Evolutionary conservation across 2,888 invertebrate genomes (phyloP).

Genomic region (Rapana venosa): DNA sequence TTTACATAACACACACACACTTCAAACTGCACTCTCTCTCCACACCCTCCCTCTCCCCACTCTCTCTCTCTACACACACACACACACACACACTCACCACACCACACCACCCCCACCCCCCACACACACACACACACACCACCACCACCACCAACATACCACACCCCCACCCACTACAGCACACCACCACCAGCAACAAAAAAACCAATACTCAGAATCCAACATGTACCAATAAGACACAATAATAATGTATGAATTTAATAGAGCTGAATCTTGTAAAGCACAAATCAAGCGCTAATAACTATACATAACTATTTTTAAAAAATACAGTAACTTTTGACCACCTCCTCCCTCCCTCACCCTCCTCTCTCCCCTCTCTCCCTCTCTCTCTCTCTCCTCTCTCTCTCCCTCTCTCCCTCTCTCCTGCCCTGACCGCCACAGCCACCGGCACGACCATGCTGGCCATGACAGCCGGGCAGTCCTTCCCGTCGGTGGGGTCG

Average conservation of each 20-base stretch:
- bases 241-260: neutral
- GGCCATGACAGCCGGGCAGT: slow-evolving; percentile 64
- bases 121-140: neutral
- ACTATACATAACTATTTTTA: neutral
- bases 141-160: neutral
- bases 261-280: neutral
- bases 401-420: neutral
- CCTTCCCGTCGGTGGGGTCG: slow-evolving; percentile 77
- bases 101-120: no score
- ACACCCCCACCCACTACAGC: neutral
- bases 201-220: no score
- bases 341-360: neutral
- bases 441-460: slow-evolving; percentile 96
- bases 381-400: neutral
- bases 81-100: neutral
- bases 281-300: no score
- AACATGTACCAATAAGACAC: no score
- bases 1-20: neutral
- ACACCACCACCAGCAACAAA: neutral
- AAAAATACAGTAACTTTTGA: no score
- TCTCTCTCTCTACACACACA: neutral
- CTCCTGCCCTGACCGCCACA: slow-evolving; percentile 44
- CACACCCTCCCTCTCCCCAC: no score
- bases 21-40: neutral
- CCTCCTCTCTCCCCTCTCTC: neutral